phyloP scores from a whole-genome alignment of 2,797 vertebrate species.

The Aulostomus chinensis region DNA sequence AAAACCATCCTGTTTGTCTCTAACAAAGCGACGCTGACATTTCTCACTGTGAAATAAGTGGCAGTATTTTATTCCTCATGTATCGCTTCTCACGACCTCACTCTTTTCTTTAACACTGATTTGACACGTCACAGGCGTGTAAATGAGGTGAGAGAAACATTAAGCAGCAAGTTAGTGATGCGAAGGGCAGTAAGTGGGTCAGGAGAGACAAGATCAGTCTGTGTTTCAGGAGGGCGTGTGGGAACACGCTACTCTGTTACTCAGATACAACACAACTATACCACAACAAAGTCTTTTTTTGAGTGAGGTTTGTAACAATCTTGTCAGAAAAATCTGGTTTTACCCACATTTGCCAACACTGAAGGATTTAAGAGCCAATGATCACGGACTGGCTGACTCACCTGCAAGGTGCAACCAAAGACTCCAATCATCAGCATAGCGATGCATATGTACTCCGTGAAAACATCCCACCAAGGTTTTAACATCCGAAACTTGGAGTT shows the following conservation, averaged over 20 bases:
- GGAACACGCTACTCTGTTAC: not conserved
- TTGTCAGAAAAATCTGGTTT: constrained; percentile 5
- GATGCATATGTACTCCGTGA: constrained; percentile 89
- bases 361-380: too few relatives aligned
- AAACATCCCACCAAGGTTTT: constrained; percentile 95
- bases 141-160: constrained; percentile 30
- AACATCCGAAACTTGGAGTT: constrained; percentile 87
- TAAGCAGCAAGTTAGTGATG: constrained; percentile 44
- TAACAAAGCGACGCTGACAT: too few relatives aligned
- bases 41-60: too few relatives aligned
- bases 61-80: too few relatives aligned
- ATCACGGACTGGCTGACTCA: constrained; percentile 53
- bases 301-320: not conserved
- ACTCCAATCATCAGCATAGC: constrained; percentile 94
- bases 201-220: constrained; percentile 31
- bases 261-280: not conserved
- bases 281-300: too few relatives aligned
- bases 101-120: too few relatives aligned
- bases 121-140: constrained; percentile 40
- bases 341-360: not conserved
- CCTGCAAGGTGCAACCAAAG: constrained; percentile 92
- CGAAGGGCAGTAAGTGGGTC: constrained; percentile 53
- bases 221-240: constrained; percentile 9
- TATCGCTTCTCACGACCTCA: too few relatives aligned
- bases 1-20: too few relatives aligned